A percentile compares a stretch with the other conserved stretches of the same genome.
Evolutionary conservation across 2,113 vertebrate species (phyloP).

Genomic region (Origma solitaria): DNA sequence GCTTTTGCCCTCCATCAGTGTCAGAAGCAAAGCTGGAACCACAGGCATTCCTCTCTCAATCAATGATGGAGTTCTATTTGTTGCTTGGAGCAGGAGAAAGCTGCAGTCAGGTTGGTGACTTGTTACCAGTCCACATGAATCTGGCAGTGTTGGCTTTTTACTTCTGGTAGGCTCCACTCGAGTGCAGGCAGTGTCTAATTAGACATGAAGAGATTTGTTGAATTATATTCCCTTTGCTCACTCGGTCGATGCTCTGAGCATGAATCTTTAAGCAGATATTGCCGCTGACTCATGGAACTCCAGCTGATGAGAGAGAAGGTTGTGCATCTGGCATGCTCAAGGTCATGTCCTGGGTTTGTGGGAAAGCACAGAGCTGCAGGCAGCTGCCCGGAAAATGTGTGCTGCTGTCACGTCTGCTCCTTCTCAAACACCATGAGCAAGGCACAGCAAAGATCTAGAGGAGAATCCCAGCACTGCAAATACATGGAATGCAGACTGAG

Average conservation of each 20-base stretch:
- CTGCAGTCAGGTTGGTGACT: neutral
- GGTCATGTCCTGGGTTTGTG: neutral
- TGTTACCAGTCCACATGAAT: neutral
- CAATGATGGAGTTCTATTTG: neutral
- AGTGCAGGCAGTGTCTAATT: neutral
- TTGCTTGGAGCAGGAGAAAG: neutral
- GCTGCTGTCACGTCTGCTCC: neutral
- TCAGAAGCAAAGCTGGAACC: neutral
- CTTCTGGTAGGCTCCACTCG: neutral
- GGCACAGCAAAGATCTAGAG: neutral
- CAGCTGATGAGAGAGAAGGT: neutral
- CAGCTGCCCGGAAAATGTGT: neutral
- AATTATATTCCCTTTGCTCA: neutral
- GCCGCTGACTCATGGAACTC: neutral
- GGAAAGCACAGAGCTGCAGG: neutral
- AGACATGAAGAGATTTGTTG: neutral
- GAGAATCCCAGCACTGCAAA: neutral
- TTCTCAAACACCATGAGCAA: neutral
- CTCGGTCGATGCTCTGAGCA: neutral
- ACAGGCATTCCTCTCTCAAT: neutral
- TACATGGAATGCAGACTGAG: neutral
- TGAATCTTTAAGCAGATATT: neutral
- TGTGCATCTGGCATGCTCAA: neutral
- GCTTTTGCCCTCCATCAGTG: neutral
- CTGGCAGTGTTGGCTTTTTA: neutral